Conservation (phyloP, 2,888 invertebrate genomes). For the Allolobophora icterica region DNA sequence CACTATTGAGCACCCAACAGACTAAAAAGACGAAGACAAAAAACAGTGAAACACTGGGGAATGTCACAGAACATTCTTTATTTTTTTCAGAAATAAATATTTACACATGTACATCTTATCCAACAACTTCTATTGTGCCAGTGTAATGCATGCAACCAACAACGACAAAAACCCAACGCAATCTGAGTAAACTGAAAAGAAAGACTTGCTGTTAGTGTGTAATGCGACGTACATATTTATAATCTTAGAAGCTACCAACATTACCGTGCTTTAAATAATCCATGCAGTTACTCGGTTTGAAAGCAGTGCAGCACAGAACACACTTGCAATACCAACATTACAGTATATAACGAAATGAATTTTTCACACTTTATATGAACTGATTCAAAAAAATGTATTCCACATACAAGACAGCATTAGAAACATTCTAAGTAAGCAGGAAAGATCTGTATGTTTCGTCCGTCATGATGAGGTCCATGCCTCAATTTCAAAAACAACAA, state of each 20-base stretch:
- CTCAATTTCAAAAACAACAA: not conserved
- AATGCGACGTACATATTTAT: not conserved
- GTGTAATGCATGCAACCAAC: not conserved
- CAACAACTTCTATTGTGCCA: not conserved
- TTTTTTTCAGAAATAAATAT: constrained; percentile 1
- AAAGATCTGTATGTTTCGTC: not conserved
- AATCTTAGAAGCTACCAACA: not conserved
- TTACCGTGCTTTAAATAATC: not conserved
- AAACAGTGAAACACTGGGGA: not conserved
- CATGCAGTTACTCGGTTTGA: not conserved
- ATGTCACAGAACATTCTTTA: not conserved
- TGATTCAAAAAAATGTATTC: not conserved
- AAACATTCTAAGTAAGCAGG: no score
- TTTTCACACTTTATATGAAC: not conserved
- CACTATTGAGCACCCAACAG: not conserved
- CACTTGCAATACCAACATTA: not conserved
- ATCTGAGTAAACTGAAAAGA: not conserved
- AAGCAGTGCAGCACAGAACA: not conserved
- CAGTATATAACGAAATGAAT: not conserved
- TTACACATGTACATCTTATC: not conserved
- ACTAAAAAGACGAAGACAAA: not conserved
- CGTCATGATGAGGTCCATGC: not conserved
- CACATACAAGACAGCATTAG: not conserved
- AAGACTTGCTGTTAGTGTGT: not conserved
- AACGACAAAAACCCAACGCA: not conserved